Evolutionary conservation across 2,888 invertebrate species (phyloP).

Genomic region (Cantharis flavilabris): DNA sequence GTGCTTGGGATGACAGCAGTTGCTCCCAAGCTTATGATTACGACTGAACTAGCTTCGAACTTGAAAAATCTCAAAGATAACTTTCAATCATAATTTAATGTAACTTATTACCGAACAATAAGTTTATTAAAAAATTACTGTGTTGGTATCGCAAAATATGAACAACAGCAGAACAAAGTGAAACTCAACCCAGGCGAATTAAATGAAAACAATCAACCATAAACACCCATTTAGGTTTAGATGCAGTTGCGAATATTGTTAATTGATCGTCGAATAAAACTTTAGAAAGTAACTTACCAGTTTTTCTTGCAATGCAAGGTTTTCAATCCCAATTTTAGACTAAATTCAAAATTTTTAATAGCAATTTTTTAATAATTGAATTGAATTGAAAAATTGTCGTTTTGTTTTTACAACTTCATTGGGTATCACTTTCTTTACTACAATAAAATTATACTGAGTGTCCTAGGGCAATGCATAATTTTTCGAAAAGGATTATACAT

Average conservation of each 20-base stretch:
- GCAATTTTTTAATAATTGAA: background rate
- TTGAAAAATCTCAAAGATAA: background rate
- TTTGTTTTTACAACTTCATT: background rate
- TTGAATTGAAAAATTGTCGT: background rate
- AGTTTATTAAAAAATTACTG: background rate
- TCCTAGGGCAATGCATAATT: background rate
- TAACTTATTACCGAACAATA: background rate
- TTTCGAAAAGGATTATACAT: too few species aligned
- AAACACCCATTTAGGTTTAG: background rate
- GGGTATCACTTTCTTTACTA: background rate
- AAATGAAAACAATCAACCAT: background rate
- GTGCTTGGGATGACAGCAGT: background rate
- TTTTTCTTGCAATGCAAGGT: background rate
- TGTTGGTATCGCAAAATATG: background rate
- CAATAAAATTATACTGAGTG: background rate
- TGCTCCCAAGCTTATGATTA: background rate
- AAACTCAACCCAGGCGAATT: background rate
- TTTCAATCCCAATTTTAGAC: background rate
- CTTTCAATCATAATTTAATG: background rate
- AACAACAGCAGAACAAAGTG: background rate
- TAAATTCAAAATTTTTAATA: background rate
- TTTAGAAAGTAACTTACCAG: background rate
- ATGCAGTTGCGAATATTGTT: background rate
- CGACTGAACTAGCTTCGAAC: background rate
- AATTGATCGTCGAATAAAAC: background rate